Evolutionary conservation across 2,888 invertebrate species (phyloP).

Genomic region (Trichopoda pennipes): DNA sequence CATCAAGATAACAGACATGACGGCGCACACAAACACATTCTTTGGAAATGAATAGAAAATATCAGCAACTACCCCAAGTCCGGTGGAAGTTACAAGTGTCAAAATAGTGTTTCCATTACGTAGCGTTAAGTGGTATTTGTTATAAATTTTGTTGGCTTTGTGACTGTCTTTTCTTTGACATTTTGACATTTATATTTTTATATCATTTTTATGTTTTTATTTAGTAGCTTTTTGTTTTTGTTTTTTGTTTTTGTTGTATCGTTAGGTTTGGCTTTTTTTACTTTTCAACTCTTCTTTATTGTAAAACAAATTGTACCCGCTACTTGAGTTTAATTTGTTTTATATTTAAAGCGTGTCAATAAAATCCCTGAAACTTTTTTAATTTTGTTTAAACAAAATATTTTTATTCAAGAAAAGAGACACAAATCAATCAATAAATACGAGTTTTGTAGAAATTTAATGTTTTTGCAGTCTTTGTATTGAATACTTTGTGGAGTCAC

Average conservation of each 20-base stretch:
- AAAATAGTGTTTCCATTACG: constrained; percentile 61
- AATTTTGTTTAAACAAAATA: too few relatives aligned
- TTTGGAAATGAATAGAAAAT: constrained; percentile 7
- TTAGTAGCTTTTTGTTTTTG: neutral
- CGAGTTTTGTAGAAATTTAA: too few relatives aligned
- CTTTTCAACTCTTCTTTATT: too few relatives aligned
- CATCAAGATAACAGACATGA: neutral
- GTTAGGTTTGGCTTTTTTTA: constrained; percentile 34
- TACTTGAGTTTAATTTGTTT: too few relatives aligned
- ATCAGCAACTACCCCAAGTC: constrained; percentile 26
- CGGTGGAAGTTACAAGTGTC: constrained; percentile 54
- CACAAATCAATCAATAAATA: too few relatives aligned
- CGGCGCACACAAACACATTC: neutral
- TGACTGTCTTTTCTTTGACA: constrained; percentile 1
- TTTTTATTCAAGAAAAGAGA: too few relatives aligned
- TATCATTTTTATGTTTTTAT: neutral
- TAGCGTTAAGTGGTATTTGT: constrained; percentile 42
- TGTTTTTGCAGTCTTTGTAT: too few relatives aligned
- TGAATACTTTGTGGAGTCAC: too few relatives aligned
- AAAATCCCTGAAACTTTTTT: too few relatives aligned
- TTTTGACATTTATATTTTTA: neutral
- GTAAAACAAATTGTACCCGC: too few relatives aligned
- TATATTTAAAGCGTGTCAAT: too few relatives aligned
- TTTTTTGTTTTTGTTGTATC: constrained; percentile 12
- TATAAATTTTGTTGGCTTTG: constrained; percentile 4